Evolutionary conservation across 2,113 vertebrate genomes (phyloP), one percentile per base, ranked within the genome.

Genomic region (Reinhardtius hippoglossoides): DNA sequence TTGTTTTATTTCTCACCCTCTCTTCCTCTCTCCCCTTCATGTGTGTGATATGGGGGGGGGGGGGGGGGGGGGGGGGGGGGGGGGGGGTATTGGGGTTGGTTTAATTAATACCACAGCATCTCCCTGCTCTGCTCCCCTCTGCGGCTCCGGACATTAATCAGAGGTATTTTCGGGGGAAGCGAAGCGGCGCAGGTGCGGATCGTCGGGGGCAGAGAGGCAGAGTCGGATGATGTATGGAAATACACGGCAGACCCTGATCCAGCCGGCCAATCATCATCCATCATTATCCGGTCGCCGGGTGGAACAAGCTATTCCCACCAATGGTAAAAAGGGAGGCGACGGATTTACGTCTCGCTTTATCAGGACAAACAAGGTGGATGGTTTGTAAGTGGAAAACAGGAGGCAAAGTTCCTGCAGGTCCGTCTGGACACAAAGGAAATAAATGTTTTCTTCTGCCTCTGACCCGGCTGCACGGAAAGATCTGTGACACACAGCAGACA

Each of bases 251-350:
- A 88, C 82, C 87, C 85, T 93, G 89, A 94, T 92, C 91, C 70
- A 78, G 82, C 80, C 74, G n/a, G 85, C 88, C 91, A 91, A 92
- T 91, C 91, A 92, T 89, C 91, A 92, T 94, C 89, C 87, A 92
- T 93, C 92, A 92, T 74, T 62, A 81, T 77, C 73, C 56, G 55
- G 88, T 91, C 78, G 26, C 75, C 46, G 67, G 84, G 89, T 18
- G 86, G 78, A 91, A 86, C 73, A 80, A 78, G 75, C 67, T 68
- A 57, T 71, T 73, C 76, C 79, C 82, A 75, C 91, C 88, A 87
- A 91, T 91, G 80, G 76, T 76, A 85, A 69, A 76, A 71, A 74
- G 44, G 71, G 67, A 87, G 71, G 73, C 44, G 21, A 78, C 21
- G 3, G 74, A 84, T 81, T 85, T 71, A 70, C 72, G 46, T 90